These are phyloP conservation scores for Mellivora capensis DNA, from an alignment of 2,113 vertebrate genomes.

Conservation along the genomic window DNA sequence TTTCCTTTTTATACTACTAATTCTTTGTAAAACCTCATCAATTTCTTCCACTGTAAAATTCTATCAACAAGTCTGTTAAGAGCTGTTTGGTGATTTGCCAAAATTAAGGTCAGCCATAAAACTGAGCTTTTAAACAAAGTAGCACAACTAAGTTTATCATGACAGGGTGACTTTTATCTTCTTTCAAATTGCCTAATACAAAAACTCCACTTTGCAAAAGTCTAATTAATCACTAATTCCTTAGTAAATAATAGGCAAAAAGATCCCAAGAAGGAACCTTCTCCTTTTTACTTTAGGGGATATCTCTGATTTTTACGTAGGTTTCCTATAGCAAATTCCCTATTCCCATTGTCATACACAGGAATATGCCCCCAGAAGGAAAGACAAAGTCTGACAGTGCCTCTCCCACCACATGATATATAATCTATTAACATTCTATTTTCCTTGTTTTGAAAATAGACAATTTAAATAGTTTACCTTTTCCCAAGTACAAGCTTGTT, in stretches of 20 bases:
- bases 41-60: constrained; percentile 36
- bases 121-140: constrained; percentile 6
- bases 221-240: background rate
- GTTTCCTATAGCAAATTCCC: background rate
- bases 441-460: background rate
- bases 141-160: background rate
- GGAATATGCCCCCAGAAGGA: background rate
- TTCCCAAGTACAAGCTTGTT: background rate
- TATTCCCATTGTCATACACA: background rate
- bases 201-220: background rate
- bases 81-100: constrained; percentile 56
- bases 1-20: background rate
- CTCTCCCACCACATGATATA: background rate
- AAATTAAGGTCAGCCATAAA: constrained; percentile 47
- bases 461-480: background rate
- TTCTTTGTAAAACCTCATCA: background rate
- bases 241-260: background rate
- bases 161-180: constrained; percentile 3
- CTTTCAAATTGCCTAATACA: background rate
- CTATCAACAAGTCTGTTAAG: constrained; percentile 26
- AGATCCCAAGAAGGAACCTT: background rate
- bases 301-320: background rate
- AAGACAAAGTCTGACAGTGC: background rate
- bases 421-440: background rate
- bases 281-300: background rate